Evolutionary conservation across 2,113 vertebrate species (phyloP).

Genomic region (Hippoglossus stenolepis): DNA sequence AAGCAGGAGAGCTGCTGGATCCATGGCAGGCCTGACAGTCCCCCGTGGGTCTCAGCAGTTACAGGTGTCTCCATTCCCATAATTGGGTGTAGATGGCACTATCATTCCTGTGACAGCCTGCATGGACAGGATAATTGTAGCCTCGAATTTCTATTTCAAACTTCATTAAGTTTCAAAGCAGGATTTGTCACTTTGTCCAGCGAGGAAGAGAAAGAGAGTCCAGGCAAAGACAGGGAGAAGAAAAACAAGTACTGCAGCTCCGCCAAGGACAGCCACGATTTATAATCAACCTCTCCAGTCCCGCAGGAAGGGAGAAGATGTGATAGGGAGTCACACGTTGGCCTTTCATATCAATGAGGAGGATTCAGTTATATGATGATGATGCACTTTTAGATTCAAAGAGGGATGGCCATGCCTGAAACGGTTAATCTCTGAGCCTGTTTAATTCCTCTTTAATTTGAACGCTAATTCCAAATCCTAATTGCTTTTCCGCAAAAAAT

Average conservation of each 20-base stretch:
- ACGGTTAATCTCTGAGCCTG: constrained; percentile 72
- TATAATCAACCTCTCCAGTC: constrained; percentile 64
- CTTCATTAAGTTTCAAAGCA: constrained; percentile 81
- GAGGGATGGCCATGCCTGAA: constrained; percentile 48
- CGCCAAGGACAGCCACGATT: constrained; percentile 55
- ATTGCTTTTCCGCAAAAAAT: constrained; percentile 77
- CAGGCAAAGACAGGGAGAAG: constrained; percentile 28
- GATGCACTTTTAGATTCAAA: constrained; percentile 37
- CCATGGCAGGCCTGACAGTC: neutral
- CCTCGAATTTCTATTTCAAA: constrained; percentile 81
- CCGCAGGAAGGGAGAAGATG: neutral
- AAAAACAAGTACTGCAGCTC: constrained; percentile 58
- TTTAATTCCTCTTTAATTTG: constrained; percentile 79
- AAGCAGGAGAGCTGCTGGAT: constrained; percentile 11
- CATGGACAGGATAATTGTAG: constrained; percentile 76
- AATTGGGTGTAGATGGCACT: constrained; percentile 71
- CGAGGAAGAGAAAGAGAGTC: constrained; percentile 49
- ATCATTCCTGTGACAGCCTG: constrained; percentile 74
- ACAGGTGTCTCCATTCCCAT: constrained; percentile 63
- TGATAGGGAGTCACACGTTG: constrained; percentile 33
- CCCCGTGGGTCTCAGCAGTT: constrained; percentile 36
- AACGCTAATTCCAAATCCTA: constrained; percentile 79
- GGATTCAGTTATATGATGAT: constrained; percentile 55
- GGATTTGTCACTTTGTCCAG: constrained; percentile 75
- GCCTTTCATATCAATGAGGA: constrained; percentile 28